Percentiles rank a stretch among this genome's conserved stretches.
phyloP scores from a whole-genome alignment of 2,797 vertebrate genomes.

The Crypturellus tataupa region DNA sequence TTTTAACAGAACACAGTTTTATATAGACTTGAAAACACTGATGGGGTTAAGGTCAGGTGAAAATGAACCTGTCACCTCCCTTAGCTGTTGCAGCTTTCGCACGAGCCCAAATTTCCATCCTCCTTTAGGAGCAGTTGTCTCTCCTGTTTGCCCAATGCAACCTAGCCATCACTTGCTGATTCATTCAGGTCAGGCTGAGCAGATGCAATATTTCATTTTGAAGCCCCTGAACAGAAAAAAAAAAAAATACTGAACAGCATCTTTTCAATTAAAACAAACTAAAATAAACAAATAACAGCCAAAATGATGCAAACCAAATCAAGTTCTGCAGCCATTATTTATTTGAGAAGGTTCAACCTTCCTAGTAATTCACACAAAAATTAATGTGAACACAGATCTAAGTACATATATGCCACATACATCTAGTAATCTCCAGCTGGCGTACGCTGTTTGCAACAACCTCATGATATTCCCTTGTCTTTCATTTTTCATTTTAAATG shows the following conservation, averaged over 20 bases:
- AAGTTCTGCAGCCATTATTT: not conserved
- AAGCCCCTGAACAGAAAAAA: not conserved
- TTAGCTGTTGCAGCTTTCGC: not conserved
- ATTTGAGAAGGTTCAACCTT: not conserved
- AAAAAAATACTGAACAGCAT: not conserved
- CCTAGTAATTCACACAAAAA: not conserved
- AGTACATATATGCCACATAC: not conserved
- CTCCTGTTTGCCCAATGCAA: not conserved
- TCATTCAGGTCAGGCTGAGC: not conserved
- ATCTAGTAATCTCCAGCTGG: not conserved
- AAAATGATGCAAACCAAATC: not conserved
- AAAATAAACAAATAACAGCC: not conserved
- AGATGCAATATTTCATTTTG: not conserved
- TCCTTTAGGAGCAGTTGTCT: fast-evolving
- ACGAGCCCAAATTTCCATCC: not conserved
- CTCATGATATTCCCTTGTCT: not conserved
- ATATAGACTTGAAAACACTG: not conserved
- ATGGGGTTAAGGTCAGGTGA: not conserved
- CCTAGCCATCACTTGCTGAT: not conserved
- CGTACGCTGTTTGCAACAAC: not conserved
- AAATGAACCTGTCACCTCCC: not conserved
- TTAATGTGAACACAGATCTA: not conserved
- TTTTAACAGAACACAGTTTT: not conserved
- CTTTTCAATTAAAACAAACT: fast-evolving
- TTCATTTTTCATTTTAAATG: not conserved